Evolutionary conservation across 2,797 vertebrate species (phyloP).

Genomic region (Phalanger gymnotis): DNA sequence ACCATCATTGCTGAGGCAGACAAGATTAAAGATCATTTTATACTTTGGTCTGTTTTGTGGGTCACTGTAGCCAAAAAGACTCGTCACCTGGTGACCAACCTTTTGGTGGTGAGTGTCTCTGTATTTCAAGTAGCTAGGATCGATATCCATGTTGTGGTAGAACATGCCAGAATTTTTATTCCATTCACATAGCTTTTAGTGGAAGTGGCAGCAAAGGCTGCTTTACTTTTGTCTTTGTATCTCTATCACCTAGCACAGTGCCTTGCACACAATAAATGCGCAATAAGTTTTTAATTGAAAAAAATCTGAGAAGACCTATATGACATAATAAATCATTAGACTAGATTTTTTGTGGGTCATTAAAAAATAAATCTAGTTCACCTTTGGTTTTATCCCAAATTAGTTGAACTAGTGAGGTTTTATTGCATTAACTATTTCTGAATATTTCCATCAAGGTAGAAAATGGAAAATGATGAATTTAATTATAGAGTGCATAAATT

Average conservation of each 20-base stretch:
- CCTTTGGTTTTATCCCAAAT: background rate
- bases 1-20: background rate
- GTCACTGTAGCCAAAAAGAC: background rate
- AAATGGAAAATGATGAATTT: background rate
- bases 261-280: background rate
- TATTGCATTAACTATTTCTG: background rate
- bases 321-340: background rate
- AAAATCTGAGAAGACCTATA: background rate
- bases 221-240: background rate
- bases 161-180: background rate
- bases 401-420: background rate
- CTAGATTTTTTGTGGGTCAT: background rate
- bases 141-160: background rate
- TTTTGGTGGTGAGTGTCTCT: background rate
- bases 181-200: background rate
- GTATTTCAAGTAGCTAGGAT: background rate
- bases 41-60: background rate
- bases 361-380: background rate
- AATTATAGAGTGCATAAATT: background rate
- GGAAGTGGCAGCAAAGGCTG: background rate
- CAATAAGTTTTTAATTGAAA: background rate
- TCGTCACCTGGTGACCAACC: background rate
- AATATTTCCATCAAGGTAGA: background rate
- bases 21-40: background rate
- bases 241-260: background rate